Base-by-base conservation (phyloP, 2,113 vertebrate species). In the Chlorocebus sabaeus region DNA sequence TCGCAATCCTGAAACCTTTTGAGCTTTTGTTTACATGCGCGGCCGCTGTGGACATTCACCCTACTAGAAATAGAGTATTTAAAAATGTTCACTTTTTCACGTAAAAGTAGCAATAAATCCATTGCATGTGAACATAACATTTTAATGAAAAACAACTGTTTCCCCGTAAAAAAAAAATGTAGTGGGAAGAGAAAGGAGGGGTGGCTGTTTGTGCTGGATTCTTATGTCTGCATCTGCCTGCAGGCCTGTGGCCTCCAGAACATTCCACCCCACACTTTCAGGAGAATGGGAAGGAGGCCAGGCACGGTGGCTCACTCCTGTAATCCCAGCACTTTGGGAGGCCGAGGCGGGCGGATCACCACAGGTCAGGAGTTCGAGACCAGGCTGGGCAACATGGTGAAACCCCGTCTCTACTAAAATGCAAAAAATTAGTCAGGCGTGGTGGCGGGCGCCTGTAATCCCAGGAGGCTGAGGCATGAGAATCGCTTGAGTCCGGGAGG, bases 361-460 rank as follows among this genome's bases (percentile, higher is more conserved):
- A 30, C 27, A 64, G 61, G 27, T 13, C 61, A 14, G 5, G 5
- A 64, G 61, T 30, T 64, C 11, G 27, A 32, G 61, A 64, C 61
- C 61, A 6, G 0, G 5, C 6, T 64, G 6, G 27, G 5, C 61
- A 32, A 64, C 61, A 30, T 32, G 12, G 27, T 64, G 12, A 64
- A 64, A 64, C 27, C 61, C 61, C 2, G 2, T 64, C 27, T 64
- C 27, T 64, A 64, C 27, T 64, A 64, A 64, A 64, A 30, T 64
- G 12, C 27, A 13, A 30, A 64, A 64, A 64, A 13, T 30, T 30
- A 30, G 10, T 25, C 59, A 61, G 61, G 61, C 5, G 0, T 64
- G 61, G 61, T 64, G 61, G 27, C 2, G 2, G 12, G 0, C 0
- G 0, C 12, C 27, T 64, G 61, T 64, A 14, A 64, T 30, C 61